A percentile compares a stretch with the other conserved stretches of the same genome.
These are phyloP conservation scores for Drosophila falleni DNA, from an alignment of 2,888 invertebrate species.

Conservation along the genomic window DNA sequence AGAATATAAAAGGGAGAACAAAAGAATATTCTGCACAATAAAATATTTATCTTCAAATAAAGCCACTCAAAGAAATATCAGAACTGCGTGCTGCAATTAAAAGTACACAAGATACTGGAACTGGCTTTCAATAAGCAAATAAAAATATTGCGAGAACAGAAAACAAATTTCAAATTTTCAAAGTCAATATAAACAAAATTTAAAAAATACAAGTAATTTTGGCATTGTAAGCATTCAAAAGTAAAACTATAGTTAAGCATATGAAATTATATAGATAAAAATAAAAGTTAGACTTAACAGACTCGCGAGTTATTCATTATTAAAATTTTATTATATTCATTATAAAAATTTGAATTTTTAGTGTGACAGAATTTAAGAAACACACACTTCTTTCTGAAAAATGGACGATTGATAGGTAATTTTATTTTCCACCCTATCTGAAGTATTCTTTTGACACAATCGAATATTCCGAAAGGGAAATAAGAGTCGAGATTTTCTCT, in stretches of 20 bases:
- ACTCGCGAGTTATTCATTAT: no score
- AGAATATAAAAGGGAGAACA: constrained; percentile 2
- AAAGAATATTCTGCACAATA: constrained; percentile 6
- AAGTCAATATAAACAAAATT: not conserved
- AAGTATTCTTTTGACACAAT: not conserved
- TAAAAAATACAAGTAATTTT: not conserved
- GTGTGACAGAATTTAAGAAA: no score
- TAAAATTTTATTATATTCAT: no score
- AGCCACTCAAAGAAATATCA: constrained; percentile 2
- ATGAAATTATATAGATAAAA: no score
- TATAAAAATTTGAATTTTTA: no score
- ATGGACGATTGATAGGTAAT: no score
- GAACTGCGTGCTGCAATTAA: not conserved
- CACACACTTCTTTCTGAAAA: no score
- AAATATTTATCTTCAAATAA: not conserved
- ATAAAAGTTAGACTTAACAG: no score
- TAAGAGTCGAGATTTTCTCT: no score
- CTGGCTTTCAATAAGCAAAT: not conserved
- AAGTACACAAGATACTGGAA: not conserved
- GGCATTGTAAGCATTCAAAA: not conserved
- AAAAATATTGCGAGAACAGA: not conserved
- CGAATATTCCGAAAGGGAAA: not conserved
- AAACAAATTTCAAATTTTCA: not conserved
- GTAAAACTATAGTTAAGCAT: not conserved
- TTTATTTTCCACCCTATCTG: no score